A percentile compares a stretch with the other conserved stretches of the same genome.
These are phyloP conservation scores for Biston stratarius DNA, from an alignment of 2,888 invertebrate genomes.

Conservation along the genomic window DNA sequence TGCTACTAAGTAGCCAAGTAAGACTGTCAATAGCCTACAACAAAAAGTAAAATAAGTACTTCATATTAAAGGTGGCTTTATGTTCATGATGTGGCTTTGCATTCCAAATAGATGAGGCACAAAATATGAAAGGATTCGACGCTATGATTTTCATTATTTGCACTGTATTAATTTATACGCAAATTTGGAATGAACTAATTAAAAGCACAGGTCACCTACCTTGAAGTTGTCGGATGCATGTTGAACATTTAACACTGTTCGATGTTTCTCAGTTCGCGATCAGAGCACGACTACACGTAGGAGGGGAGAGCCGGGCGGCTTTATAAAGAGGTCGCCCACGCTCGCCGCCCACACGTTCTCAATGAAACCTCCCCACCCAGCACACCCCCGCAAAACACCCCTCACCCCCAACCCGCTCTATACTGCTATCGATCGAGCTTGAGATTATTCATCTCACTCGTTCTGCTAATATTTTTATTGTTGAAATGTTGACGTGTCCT, in stretches of 20 bases:
- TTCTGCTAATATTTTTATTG: conserved; percentile 56
- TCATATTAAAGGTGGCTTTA: background rate
- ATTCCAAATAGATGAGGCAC: background rate
- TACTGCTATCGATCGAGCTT: conserved; percentile 79
- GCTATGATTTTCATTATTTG: too few relatives aligned
- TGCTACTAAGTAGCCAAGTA: conserved; percentile 81
- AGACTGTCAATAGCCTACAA: conserved; percentile 73
- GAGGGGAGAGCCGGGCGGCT: conserved; percentile 69
- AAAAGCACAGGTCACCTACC: conserved; percentile 59
- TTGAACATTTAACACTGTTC: conserved; percentile 70
- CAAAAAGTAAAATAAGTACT: conserved; percentile 38
- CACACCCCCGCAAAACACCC: conserved; percentile 54
- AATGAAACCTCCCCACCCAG: conserved; percentile 85
- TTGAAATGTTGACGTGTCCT: conserved; percentile 36
- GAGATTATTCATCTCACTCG: conserved; percentile 83
- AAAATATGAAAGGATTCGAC: background rate
- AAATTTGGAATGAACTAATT: conserved; percentile 3
- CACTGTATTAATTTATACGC: background rate
- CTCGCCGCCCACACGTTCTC: conserved; percentile 89
- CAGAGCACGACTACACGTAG: conserved; percentile 74
- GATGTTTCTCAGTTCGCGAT: conserved; percentile 62
- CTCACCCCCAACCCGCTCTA: conserved; percentile 61
- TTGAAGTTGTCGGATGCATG: conserved; percentile 69
- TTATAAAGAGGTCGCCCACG: conserved; percentile 83
- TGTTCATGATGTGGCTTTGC: background rate